Conservation (phyloP, 2,888 invertebrate genomes). For the Drosophila bunnanda region DNA sequence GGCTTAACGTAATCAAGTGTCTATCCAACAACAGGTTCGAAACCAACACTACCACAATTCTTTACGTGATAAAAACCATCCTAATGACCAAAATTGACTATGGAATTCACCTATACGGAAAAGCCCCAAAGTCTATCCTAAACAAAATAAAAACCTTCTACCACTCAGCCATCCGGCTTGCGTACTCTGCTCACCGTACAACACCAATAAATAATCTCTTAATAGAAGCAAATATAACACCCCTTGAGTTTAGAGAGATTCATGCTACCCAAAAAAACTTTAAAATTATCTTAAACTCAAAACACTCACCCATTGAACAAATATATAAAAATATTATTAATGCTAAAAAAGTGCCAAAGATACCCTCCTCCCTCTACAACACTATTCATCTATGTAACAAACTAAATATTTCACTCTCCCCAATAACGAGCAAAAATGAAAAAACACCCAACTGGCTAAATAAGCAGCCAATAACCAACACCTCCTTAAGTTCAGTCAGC, state of each 20-base stretch:
- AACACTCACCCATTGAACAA: conserved; percentile 1
- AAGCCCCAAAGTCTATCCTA: neutral
- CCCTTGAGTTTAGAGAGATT: neutral
- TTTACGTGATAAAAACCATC: neutral
- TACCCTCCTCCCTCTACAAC: neutral
- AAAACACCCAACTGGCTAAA: neutral
- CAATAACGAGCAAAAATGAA: neutral
- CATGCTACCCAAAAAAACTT: conserved; percentile 1
- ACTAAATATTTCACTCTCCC: neutral
- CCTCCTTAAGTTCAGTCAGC: neutral
- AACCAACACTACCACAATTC: conserved; percentile 2
- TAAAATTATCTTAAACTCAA: neutral
- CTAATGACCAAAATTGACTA: conserved; percentile 7
- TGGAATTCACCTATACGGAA: conserved; percentile 5
- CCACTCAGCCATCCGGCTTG: neutral
- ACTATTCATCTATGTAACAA: neutral
- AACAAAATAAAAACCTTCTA: neutral
- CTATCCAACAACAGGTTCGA: neutral
- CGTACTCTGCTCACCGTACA: neutral
- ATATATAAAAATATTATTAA: neutral
- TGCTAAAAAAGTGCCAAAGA: neutral
- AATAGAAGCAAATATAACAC: neutral
- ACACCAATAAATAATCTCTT: conserved; percentile 2
- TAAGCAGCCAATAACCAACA: neutral
- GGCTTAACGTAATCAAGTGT: neutral